Evolutionary conservation across 2,113 vertebrate species (phyloP), one percentile per base, ranked within the genome.

Genomic region (Clinocottus analis): DNA sequence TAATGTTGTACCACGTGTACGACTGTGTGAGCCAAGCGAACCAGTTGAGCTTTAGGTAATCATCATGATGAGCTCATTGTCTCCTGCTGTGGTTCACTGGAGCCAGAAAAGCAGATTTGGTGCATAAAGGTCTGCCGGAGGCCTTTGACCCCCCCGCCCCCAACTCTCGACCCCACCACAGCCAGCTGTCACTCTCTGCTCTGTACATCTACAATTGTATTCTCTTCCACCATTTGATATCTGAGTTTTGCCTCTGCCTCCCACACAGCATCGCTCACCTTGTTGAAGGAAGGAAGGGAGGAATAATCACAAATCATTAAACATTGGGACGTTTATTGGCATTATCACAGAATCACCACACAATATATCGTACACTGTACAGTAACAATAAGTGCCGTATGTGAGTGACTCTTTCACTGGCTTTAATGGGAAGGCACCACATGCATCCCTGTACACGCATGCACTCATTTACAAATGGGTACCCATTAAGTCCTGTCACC

Each of bases 61-160:
- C 80, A 47, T 35, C 27, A 1, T n/a, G 79, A 84, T 87, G 79
- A 83, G 80, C 65, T 75, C 81, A 81, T 89, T 84, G 85, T 87
- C 73, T 77, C 69, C 35, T 84, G 79, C 77, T 61, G 70, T 19
- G 7, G 60, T 71, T 77, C 64, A 59, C 49, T 51, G 63, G 37
- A 60, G 80, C 80, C 83, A 76, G 33, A 85, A 80, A 77, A 86
- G 61, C 83, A 88, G 80, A 86, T 88, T 88, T 89, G 71, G 67
- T 61, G 27, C 70, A 60, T 60, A 82, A 74, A 79, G 61, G 58
- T 70, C 7, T 55, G 61, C 87, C 75, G 73, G 62, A 59, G 82
- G 80, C 75, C 17, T 68, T 65, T 86, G 79, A 62, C 81, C 68
- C 49, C 25, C 79, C 23, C 49, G 37, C 81, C 69, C 56, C n/a